phyloP scores from a whole-genome alignment of 2,888 invertebrate genomes.

The Tetrapedia diversipes region DNA sequence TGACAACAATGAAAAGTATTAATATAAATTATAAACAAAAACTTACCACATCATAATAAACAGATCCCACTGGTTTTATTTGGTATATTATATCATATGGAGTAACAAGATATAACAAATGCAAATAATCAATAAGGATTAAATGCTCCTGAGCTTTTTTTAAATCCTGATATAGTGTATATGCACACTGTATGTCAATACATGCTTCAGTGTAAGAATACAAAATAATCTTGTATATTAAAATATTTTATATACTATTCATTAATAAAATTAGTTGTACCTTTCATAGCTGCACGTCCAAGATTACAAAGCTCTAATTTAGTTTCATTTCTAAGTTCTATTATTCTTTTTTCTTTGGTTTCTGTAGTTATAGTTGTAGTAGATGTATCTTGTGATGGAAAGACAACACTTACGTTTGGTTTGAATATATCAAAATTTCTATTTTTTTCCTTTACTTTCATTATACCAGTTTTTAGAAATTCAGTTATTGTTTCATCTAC shows the following conservation, averaged over 20 bases:
- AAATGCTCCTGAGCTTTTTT: slow-evolving; percentile 88
- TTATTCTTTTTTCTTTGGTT: slow-evolving; percentile 40
- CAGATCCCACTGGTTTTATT: slow-evolving; percentile 83
- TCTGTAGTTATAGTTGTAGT: slow-evolving; percentile 11
- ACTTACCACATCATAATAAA: slow-evolving; percentile 87
- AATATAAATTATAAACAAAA: slow-evolving; percentile 37
- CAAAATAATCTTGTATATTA: slow-evolving; percentile 10
- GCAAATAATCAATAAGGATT: slow-evolving; percentile 91
- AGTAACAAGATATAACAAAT: slow-evolving; percentile 94
- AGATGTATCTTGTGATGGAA: slow-evolving; percentile 71
- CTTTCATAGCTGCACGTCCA: slow-evolving; percentile 93
- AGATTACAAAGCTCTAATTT: slow-evolving; percentile 86
- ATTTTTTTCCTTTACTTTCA: slow-evolving; percentile 68
- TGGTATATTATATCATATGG: slow-evolving; percentile 88
- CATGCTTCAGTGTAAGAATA: slow-evolving; percentile 85
- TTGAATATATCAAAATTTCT: slow-evolving; percentile 60
- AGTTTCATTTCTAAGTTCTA: slow-evolving; percentile 81
- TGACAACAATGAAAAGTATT: slow-evolving; percentile 5
- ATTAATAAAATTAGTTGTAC: slow-evolving; percentile 78
- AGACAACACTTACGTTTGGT: slow-evolving; percentile 73
- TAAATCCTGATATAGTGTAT: slow-evolving; percentile 90
- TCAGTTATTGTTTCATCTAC: slow-evolving; percentile 82
- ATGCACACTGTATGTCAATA: slow-evolving; percentile 89
- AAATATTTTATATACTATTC: neutral
- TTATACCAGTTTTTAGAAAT: slow-evolving; percentile 83